Evolutionary conservation across 2,888 invertebrate species (phyloP), one percentile per base, ranked within the genome.

Genomic region (Lasioglossum villosulum): DNA sequence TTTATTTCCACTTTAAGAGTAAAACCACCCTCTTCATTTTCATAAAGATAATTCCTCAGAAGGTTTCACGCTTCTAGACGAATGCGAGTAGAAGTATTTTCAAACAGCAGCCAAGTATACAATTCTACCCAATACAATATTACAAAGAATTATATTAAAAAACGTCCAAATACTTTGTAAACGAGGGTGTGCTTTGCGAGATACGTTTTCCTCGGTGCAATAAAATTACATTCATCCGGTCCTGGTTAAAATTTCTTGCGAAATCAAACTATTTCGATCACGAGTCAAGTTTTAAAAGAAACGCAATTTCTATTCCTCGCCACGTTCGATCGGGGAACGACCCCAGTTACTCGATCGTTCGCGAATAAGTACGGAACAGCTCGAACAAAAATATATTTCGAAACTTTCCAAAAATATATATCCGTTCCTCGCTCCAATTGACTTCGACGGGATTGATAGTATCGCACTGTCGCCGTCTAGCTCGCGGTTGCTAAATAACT

Each of bases 351-450:
- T 73, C 30, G 63, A 68, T n/a, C 34, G 37, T 87, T 82, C 79
- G 81, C 79, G 84, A 79, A 86, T 78, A 86, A 89, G 70, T 75
- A 45, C 71, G 76, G 74, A 82, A 89, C 34, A 27, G 75, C 68
- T 75, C 23, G 82, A 89, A 89, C 87, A 86, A 79, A 86, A 90
- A 75, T 74, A 74, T 74, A 74, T 74, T 74, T n/a, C 52, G 56
- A 74, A 88, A 76, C 78, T 86, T 82, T 89, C 80, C 84, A 89
- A 89, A 89, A 89, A 89, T 90, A 89, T 89, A 89, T 84, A 59
- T 84, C 82, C 78, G 77, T 72, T 81, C 42, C 56, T 79, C 70
- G 66, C 30, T 72, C 30, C 56, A 81, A 73, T 74, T 63, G 37
- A 48, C 34, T 34, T 82, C 79, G 68, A 84, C 80, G 82, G 84